These are phyloP conservation scores for Eudasyphora cyanicolor DNA, from an alignment of 2,888 invertebrate species.

Conservation along the genomic window DNA sequence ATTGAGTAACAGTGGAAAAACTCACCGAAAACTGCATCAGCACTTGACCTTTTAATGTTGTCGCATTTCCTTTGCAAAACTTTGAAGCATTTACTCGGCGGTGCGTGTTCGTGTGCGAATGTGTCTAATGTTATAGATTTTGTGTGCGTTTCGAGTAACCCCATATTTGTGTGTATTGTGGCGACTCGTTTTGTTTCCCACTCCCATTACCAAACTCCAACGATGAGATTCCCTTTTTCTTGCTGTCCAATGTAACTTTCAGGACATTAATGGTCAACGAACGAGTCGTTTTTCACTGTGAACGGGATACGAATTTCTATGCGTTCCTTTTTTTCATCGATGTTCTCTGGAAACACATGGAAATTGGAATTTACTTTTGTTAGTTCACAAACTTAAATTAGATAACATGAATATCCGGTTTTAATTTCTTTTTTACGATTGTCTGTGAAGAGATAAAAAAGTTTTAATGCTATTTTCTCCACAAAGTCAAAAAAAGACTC, in stretches of 20 bases:
- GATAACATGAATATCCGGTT: neutral
- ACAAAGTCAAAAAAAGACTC: too few relatives aligned
- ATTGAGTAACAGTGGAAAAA: slow-evolving; percentile 9
- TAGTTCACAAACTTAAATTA: slow-evolving; percentile 26
- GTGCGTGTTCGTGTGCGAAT: neutral
- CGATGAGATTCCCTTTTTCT: neutral
- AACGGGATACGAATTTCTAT: slow-evolving; percentile 11
- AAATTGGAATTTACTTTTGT: slow-evolving; percentile 1
- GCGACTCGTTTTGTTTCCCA: neutral
- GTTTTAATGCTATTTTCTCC: slow-evolving; percentile 15
- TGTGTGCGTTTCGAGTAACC: slow-evolving; percentile 2
- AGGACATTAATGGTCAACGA: slow-evolving; percentile 11
- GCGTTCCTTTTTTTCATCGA: neutral
- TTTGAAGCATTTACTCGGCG: slow-evolving; percentile 8
- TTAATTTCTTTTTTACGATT: neutral
- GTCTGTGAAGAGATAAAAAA: neutral
- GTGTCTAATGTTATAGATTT: slow-evolving; percentile 31
- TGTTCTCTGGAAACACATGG: neutral
- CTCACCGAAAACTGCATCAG: slow-evolving; percentile 14
- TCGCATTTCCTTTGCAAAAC: slow-evolving; percentile 43
- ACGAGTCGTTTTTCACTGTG: slow-evolving; percentile 1
- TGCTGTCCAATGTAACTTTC: neutral
- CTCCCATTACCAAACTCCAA: neutral
- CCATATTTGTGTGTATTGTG: neutral
- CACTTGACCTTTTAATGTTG: slow-evolving; percentile 54